A percentile compares a stretch with the other conserved stretches of the same genome.
Evolutionary conservation across 2,113 vertebrate genomes (phyloP).

Genomic region (Callorhinus ursinus): DNA sequence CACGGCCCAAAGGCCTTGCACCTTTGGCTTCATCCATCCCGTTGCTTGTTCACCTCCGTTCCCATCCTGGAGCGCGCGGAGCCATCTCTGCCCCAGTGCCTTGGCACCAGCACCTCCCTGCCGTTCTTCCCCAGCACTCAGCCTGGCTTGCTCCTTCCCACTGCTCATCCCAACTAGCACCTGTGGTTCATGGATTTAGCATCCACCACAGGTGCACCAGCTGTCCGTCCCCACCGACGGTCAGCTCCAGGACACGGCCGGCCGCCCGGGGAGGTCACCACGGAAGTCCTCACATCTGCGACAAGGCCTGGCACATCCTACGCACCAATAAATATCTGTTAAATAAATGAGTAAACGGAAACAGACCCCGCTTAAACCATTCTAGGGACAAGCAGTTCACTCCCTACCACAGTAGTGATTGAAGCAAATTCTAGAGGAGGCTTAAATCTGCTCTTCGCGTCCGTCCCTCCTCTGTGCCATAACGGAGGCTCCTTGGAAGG

Average conservation of each 20-base stretch:
- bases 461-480: background rate
- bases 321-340: background rate
- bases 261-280: background rate
- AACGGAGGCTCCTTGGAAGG: background rate
- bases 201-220: background rate
- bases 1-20: accelerated
- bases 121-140: background rate
- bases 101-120: background rate
- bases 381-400: background rate
- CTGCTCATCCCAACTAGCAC: background rate
- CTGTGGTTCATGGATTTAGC: background rate
- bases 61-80: background rate
- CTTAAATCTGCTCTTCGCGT: background rate
- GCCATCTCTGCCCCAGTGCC: background rate
- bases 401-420: background rate
- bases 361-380: background rate
- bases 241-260: background rate
- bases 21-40: background rate
- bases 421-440: background rate
- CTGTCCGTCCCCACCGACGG: background rate
- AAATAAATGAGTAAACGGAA: background rate
- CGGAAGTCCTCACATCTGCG: too few relatives aligned
- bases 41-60: accelerated
- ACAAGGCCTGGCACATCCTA: background rate
- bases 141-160: background rate